Base-by-base conservation (phyloP, 2,888 invertebrate species). In the Adelphocoris suturalis region DNA sequence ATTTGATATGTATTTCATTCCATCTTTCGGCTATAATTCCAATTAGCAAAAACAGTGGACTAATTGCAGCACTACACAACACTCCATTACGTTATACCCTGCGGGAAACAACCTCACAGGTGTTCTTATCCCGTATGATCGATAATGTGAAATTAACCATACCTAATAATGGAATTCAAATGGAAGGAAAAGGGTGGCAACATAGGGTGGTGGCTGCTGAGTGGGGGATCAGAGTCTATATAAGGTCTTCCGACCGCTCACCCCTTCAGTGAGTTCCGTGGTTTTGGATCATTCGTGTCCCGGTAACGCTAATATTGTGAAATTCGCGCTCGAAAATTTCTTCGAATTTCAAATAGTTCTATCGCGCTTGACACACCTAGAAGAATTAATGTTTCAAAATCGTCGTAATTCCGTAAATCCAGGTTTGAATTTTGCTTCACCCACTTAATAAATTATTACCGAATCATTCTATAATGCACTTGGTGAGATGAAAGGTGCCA, bases 201-300 rank as follows among this genome's bases (percentile, higher is more conserved):
- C 16, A 14, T 11, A 23, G 68, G 68, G 68, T 12, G 68, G 68
- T 7, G 68, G 19, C 23, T 23, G 2, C 11, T 68, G 23, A 23
- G 68, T 68, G 27, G 68, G 68, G 68, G 68, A 23, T 68, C 68
- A n/a, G 68, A 68, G 68, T 23, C 23, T 68, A 68, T 68, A 68
- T 68, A 68, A 68, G 68, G 5, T 27, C 68, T 23, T 27, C 68
- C 68, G 68, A 13, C 68, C n/a, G 68, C 5, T 23, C 68, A 68
- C 68, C 68, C 68, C 68, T 23, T 27, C 68, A 68, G 68, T 68
- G 23, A 23, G 68, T 68, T 68, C 68, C 68, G 68, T 23, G 68
- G 68, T 68, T 23, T 68, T 68, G 11, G 27, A 11, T 57, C n/a
- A 27, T 0, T 23, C 68, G 19, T 27, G 5, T 23, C 23, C 2